Base-by-base conservation (phyloP, 2,888 invertebrate genomes). In the Neoaliturus tenellus region DNA sequence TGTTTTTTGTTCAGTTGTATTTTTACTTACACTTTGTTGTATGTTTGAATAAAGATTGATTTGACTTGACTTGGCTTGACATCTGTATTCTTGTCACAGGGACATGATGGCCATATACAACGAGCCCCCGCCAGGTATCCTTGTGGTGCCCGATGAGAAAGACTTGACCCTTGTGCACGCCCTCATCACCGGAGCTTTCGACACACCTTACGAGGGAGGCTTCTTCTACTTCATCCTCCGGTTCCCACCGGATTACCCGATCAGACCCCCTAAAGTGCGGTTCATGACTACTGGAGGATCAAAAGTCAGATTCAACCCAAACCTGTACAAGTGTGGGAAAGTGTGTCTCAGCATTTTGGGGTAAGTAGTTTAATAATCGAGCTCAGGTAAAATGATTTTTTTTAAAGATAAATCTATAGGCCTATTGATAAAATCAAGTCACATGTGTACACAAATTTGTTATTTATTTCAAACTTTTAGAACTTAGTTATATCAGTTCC, bases 311-410 rank as follows among this genome's bases (percentile, higher is more conserved):
- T 94, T 94, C 89, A 94, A 94, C 88, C 93, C 93, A 31, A 94
- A 94, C 88, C 88, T 94, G 10, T 94, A 94, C 89, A 92, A 91
- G 87, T 92, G 92, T 89, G 93, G 94, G 48, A 93, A 93, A 90
- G 92, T 93, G 78, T 93, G 92, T 87, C 90, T 93, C 41, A 92
- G 92, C 86, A 92, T 92, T 86, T 89, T 93, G 69, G 92, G 92
- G 92, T 92, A 89, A 89, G 90, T 69, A n/a, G 67, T n/a, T n/a
- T n/a, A n/a, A n/a, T n/a, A n/a, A n/a, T n/a, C n/a, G n/a, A n/a
- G n/a, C n/a, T n/a, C n/a, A n/a, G n/a, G n/a, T n/a, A n/a, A n/a
- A n/a, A n/a, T n/a, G n/a, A n/a, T n/a, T n/a, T n/a, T n/a, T n/a
- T n/a, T n/a, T n/a, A n/a, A n/a, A n/a, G n/a, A n/a, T n/a, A n/a